phyloP scores from a whole-genome alignment of 2,888 invertebrate species.

The Eupithecia inturbata region DNA sequence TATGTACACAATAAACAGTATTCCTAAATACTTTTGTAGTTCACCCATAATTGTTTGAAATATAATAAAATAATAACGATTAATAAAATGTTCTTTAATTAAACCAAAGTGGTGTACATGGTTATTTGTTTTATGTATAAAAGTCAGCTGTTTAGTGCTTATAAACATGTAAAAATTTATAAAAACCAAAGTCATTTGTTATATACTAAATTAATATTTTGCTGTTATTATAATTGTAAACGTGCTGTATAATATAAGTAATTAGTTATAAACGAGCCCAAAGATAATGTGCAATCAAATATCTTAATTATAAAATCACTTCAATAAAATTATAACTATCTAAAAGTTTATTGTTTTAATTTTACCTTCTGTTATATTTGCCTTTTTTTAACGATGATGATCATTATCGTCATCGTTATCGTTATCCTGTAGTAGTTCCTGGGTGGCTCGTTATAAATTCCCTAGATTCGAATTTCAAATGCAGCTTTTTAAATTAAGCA shows the following conservation, averaged over 20 bases:
- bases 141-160: slow-evolving; percentile 8
- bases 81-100: not conserved
- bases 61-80: not conserved
- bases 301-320: slow-evolving; percentile 70
- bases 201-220: slow-evolving; percentile 20
- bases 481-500: not conserved
- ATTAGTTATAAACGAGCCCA: slow-evolving; percentile 65
- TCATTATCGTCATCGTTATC: not conserved
- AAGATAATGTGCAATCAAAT: slow-evolving; percentile 80
- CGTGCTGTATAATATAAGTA: slow-evolving; percentile 48
- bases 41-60: not conserved
- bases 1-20: not conserved
- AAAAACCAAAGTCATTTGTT: slow-evolving; percentile 16
- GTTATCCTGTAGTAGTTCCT: not conserved
- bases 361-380: not conserved
- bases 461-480: not conserved
- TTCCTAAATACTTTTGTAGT: not conserved
- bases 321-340: slow-evolving; percentile 70
- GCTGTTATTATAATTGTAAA: slow-evolving; percentile 40
- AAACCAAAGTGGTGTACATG: not conserved
- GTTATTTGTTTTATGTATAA: not conserved
- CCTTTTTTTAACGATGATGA: not conserved
- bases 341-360: slow-evolving; percentile 16
- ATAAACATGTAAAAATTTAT: slow-evolving; percentile 1
- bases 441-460: not conserved